Percentiles rank a stretch among this genome's conserved stretches.
These are phyloP conservation scores for Drosophila mercatorum DNA, from an alignment of 2,888 invertebrate genomes.

Conservation along the genomic window DNA sequence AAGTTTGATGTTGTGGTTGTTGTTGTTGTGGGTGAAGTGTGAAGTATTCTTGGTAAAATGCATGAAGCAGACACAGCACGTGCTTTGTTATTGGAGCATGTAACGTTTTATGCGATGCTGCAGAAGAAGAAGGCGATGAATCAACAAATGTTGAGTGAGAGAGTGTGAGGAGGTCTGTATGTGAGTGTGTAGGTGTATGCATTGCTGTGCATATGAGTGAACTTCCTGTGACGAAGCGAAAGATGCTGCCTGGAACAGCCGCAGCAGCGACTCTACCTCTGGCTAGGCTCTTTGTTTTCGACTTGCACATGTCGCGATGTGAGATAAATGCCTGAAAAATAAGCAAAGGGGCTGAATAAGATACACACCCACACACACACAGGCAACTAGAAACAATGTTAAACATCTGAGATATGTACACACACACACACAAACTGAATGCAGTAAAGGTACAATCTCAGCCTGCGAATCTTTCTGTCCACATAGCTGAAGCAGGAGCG, in stretches of 20 bases:
- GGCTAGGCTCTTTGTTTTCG: conserved; percentile 44
- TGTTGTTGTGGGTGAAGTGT: conserved; percentile 43
- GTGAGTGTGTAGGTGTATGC: neutral
- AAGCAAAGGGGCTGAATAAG: conserved; percentile 32
- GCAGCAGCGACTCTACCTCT: conserved; percentile 53
- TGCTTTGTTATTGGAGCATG: conserved; percentile 65
- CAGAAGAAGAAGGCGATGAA: conserved; percentile 53
- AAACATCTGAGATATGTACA: conserved; percentile 8
- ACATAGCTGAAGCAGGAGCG: conserved; percentile 40
- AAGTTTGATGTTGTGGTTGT: conserved; percentile 59
- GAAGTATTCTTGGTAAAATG: conserved; percentile 49
- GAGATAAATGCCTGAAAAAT: conserved; percentile 58
- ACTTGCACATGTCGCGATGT: conserved; percentile 51
- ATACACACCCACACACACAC: neutral
- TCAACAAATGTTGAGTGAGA: conserved; percentile 52
- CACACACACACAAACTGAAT: conserved; percentile 8
- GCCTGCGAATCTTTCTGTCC: conserved; percentile 54
- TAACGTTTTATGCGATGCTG: conserved; percentile 58
- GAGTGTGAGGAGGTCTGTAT: neutral
- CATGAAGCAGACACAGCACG: conserved; percentile 57
- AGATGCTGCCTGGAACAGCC: conserved; percentile 25
- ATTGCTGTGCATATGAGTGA: neutral
- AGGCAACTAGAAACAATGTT: conserved; percentile 3
- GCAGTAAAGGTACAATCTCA: conserved; percentile 46
- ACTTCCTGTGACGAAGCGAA: conserved; percentile 53